Conservation (phyloP, 2,888 invertebrate genomes). For the Pyrochroa serraticornis region DNA sequence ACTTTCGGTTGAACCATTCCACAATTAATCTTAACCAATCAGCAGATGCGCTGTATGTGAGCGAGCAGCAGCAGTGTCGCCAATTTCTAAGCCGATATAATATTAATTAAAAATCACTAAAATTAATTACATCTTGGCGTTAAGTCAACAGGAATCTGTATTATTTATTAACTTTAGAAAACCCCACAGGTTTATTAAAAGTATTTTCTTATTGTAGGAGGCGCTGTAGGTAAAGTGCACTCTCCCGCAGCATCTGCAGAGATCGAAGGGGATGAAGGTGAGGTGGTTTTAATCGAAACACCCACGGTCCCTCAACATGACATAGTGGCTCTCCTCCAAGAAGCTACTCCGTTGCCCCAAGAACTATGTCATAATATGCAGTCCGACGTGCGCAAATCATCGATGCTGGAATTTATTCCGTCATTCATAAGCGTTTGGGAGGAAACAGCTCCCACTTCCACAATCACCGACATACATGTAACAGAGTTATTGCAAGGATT, state of each 20-base stretch:
- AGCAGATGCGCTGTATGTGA: too few species aligned
- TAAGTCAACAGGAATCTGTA: too few species aligned
- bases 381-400: slow-evolving; percentile 32
- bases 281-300: slow-evolving; percentile 77
- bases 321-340: slow-evolving; percentile 72
- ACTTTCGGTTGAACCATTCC: too few species aligned
- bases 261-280: slow-evolving; percentile 82
- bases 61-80: too few species aligned
- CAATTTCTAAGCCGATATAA: too few species aligned
- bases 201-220: slow-evolving; percentile 48
- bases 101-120: too few species aligned
- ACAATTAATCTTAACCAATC: too few species aligned
- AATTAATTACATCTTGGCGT: too few species aligned
- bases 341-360: slow-evolving; percentile 63
- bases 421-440: slow-evolving; percentile 69
- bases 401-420: slow-evolving; percentile 55
- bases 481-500: slow-evolving; percentile 68
- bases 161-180: too few species aligned
- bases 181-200: not conserved
- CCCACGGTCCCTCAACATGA: slow-evolving; percentile 75
- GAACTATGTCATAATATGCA: slow-evolving; percentile 51
- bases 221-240: slow-evolving; percentile 64
- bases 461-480: slow-evolving; percentile 63
- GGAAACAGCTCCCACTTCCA: slow-evolving; percentile 52
- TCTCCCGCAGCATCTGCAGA: slow-evolving; percentile 74